Percentiles rank a stretch among this genome's conserved stretches.
phyloP scores from a whole-genome alignment of 1,140 invertebrate species.

The Drosophila tani region DNA sequence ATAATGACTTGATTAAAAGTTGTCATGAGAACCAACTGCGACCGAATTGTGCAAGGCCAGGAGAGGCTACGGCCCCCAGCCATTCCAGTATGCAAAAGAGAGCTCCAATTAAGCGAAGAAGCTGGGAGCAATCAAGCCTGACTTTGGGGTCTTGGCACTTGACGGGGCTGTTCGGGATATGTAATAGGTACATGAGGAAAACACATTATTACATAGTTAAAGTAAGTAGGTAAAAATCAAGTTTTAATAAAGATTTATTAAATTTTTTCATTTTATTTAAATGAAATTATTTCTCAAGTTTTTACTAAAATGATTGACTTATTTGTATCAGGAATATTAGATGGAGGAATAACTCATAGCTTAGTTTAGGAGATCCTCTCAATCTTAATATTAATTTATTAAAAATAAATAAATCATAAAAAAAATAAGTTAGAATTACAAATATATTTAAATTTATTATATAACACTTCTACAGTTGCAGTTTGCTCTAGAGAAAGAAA shows the following conservation, averaged over 20 bases:
- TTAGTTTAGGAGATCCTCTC: too few relatives aligned
- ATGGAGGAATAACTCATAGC: too few relatives aligned
- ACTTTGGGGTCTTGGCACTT: neutral
- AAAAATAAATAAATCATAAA: too few relatives aligned
- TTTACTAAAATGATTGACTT: too few relatives aligned
- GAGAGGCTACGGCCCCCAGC: neutral
- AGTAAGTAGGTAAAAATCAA: neutral
- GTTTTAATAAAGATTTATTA: neutral
- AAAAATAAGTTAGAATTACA: too few relatives aligned
- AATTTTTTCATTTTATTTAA: neutral
- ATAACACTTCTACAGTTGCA: too few relatives aligned
- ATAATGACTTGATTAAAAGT: constrained; percentile 81
- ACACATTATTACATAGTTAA: constrained; percentile 8
- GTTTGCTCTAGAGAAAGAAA: too few relatives aligned
- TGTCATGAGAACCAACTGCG: constrained; percentile 68
- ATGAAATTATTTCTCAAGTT: neutral
- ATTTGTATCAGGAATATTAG: neutral
- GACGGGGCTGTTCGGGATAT: neutral
- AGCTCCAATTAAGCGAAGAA: constrained; percentile 69
- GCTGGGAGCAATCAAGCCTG: constrained; percentile 6
- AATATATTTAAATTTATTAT: too few relatives aligned
- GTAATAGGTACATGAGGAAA: neutral
- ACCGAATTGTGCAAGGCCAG: constrained; percentile 41
- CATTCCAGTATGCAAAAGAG: constrained; percentile 34
- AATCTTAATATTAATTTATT: too few relatives aligned